Conservation (phyloP, 1,140 invertebrate species). For the Orchestia grillus region DNA sequence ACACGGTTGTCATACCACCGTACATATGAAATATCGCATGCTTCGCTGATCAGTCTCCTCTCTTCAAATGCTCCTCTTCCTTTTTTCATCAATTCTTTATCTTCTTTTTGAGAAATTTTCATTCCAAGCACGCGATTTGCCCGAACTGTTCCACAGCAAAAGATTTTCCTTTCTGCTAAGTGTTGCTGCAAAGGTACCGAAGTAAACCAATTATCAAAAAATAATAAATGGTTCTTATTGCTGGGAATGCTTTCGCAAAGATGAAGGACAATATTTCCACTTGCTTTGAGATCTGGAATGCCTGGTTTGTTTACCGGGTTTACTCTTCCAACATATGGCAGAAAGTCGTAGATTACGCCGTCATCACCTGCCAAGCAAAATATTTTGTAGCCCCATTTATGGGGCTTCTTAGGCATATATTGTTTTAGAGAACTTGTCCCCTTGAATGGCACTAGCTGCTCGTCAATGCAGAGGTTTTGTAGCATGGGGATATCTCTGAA, state of each 20-base stretch:
- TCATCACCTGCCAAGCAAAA: background rate
- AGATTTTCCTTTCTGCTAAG: background rate
- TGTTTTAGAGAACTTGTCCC: background rate
- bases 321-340: background rate
- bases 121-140: background rate
- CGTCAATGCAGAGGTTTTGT: conserved; percentile 58
- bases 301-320: background rate
- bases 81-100: conserved; percentile 65
- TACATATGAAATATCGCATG: background rate
- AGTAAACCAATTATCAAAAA: conserved; percentile 5
- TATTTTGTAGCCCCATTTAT: conserved; percentile 16
- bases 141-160: background rate
- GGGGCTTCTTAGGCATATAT: background rate
- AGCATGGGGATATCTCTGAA: conserved; percentile 8
- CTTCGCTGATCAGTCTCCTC: background rate
- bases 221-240: background rate
- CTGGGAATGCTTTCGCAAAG: conserved; percentile 57
- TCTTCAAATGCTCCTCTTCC: conserved; percentile 56
- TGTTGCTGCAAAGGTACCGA: background rate
- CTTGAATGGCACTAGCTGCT: conserved; percentile 20
- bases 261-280: background rate
- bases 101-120: background rate
- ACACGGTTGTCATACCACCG: background rate
- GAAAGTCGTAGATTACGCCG: background rate
- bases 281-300: background rate